Evolutionary conservation across 2,797 vertebrate genomes (phyloP).

Genomic region (Pantherophis alleghaniensis): DNA sequence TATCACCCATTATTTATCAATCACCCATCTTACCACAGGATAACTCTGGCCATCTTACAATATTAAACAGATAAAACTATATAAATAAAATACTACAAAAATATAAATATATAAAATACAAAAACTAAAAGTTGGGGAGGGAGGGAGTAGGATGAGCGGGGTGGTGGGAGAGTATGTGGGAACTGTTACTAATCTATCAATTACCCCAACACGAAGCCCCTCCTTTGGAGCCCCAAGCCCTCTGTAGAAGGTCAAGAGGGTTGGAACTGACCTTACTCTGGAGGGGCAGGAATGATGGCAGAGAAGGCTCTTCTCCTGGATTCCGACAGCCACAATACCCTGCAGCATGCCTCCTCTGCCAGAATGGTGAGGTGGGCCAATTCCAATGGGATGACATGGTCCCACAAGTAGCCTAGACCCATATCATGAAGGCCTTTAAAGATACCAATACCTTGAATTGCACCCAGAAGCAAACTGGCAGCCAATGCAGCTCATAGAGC

Average conservation of each 20-base stretch:
- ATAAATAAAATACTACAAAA: not conserved
- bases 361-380: not conserved
- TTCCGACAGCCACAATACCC: not conserved
- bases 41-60: not conserved
- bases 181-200: not conserved
- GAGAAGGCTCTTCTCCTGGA: not conserved
- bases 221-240: not conserved
- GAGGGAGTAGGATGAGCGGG: not conserved
- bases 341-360: not conserved
- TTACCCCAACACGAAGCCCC: not conserved
- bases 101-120: not conserved
- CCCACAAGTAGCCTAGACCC: not conserved
- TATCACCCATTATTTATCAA: not conserved
- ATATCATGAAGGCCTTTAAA: not conserved
- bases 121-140: not conserved
- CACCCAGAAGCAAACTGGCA: not conserved
- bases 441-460: not conserved
- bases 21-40: not conserved
- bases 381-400: not conserved
- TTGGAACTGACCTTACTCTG: not conserved
- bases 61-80: not conserved
- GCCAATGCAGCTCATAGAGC: not conserved
- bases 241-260: not conserved
- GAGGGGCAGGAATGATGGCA: not conserved
- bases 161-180: not conserved